phyloP scores from a whole-genome alignment of 2,113 vertebrate genomes.

The Amia ocellicauda region DNA sequence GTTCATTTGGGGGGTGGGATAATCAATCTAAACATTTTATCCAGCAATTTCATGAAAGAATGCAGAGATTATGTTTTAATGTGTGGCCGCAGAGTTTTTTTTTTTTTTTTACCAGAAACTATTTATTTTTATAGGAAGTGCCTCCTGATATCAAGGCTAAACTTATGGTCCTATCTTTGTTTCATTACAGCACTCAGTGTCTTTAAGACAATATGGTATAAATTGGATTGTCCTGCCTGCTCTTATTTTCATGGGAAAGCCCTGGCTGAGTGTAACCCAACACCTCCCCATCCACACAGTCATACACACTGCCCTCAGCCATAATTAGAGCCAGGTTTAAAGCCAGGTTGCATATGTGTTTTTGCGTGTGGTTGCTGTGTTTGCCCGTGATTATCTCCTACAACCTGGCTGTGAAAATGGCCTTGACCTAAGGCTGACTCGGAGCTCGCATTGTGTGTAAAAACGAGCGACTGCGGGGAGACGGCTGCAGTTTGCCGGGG shows the following conservation, averaged over 20 bases:
- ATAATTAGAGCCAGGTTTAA: constrained; percentile 73
- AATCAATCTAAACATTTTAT: too few relatives aligned
- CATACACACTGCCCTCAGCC: constrained; percentile 55
- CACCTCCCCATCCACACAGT: constrained; percentile 43
- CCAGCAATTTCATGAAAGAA: too few relatives aligned
- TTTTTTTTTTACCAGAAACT: too few relatives aligned
- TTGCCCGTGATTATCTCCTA: constrained; percentile 63
- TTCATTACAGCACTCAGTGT: neutral
- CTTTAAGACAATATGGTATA: neutral
- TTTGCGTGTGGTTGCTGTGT: constrained; percentile 70
- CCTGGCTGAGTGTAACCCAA: constrained; percentile 33
- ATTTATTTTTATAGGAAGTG: too few relatives aligned
- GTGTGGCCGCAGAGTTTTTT: too few relatives aligned
- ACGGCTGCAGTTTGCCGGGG: constrained; percentile 55
- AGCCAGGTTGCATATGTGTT: constrained; percentile 43
- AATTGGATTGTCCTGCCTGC: neutral
- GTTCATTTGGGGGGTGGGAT: too few relatives aligned
- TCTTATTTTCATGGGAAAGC: constrained; percentile 16
- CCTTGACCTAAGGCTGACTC: constrained; percentile 66
- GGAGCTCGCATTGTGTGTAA: constrained; percentile 32
- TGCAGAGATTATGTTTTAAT: too few relatives aligned
- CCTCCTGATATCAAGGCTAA: too few relatives aligned
- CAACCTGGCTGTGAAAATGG: constrained; percentile 72
- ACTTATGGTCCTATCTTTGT: too few relatives aligned
- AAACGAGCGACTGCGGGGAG: constrained; percentile 32